Evolutionary conservation across 1,140 invertebrate genomes (phyloP), one percentile per base, ranked within the genome.

Genomic region (Aphidius gifuensis): DNA sequence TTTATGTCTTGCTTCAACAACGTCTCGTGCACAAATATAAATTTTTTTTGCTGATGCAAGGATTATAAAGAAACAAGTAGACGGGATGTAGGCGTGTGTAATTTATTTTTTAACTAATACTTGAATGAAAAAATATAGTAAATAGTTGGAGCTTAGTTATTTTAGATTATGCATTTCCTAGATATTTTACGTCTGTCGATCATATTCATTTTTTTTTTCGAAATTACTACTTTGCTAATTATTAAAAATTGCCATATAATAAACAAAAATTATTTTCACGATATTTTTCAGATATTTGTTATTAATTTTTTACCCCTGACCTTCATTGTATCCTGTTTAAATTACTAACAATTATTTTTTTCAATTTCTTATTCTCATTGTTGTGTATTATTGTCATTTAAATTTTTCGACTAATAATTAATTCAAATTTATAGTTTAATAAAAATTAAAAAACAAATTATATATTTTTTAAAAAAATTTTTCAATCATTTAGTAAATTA

Each of bases 11-110:
- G 11, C 53, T 7, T 55, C 39, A 43, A 2, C 39, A 8, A 55
- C 23, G 53, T 55, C 11, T 40, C 38, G 8, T 40, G 40, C 53
- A n/a, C 53, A 43, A 55, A 55, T 44, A 38, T 55, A 40, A 16
- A 6, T 16, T 55, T 40, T 55, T 48, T 48, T 55, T 43, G 16
- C 23, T 32, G 45, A 6, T 54, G 46, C 7, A 32, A 6, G 16
- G 48, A 58, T 75, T 77, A 75, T 75, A 75, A 71, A 50, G 64
- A 61, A 16, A 16, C 51, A 38, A 44, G 57, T 42, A 21, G 23
- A 73, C 74, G 69, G 73, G 74, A 77, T 76, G 75, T 77, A 64
- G 75, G 74, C 72, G 73, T 67, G 57, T 38, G 2, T 48, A 43
- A 43, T 54, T 9, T 47, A 40, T 45, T 9, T 62, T 45, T 54